A percentile compares a stretch with the other conserved stretches of the same genome.
Evolutionary conservation across 2,797 vertebrate genomes (phyloP).

Genomic region (Poecilia wingei): DNA sequence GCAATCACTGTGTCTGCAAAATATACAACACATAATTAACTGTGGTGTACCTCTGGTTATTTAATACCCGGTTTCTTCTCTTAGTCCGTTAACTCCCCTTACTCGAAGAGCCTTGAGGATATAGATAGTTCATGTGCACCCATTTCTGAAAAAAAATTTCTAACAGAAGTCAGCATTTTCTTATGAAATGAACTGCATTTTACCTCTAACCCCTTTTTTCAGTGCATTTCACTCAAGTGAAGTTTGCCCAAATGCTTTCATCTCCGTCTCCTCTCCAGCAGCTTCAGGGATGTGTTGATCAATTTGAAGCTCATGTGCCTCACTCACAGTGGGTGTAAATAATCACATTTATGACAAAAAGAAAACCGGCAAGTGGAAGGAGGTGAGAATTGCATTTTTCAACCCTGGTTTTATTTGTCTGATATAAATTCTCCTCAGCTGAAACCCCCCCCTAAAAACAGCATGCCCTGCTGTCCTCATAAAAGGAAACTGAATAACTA

Average conservation of each 20-base stretch:
- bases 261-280: slow-evolving; percentile 29
- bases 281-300: slow-evolving; percentile 48
- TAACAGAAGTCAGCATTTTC: slow-evolving; percentile 49
- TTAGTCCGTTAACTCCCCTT: slow-evolving; percentile 38
- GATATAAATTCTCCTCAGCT: slow-evolving; percentile 40
- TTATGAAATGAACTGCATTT: slow-evolving; percentile 55
- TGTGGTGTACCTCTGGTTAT: slow-evolving; percentile 65
- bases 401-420: slow-evolving; percentile 50
- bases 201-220: slow-evolving; percentile 45
- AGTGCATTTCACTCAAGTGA: slow-evolving; percentile 22
- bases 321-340: slow-evolving; percentile 56
- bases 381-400: slow-evolving; percentile 72
- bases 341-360: slow-evolving; percentile 66
- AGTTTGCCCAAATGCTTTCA: slow-evolving; percentile 30
- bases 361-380: slow-evolving; percentile 40
- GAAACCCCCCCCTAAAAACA: slow-evolving; percentile 21
- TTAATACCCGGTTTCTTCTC: slow-evolving; percentile 53
- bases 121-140: slow-evolving; percentile 42
- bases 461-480: slow-evolving; percentile 24
- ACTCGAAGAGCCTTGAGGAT: slow-evolving; percentile 51
- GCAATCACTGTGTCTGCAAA: slow-evolving; percentile 64
- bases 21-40: slow-evolving; percentile 69
- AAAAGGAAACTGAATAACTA: slow-evolving; percentile 59
- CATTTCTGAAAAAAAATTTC: slow-evolving; percentile 46
- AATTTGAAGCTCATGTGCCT: slow-evolving; percentile 33